A percentile compares a stretch with the other conserved stretches of the same genome.
phyloP scores from a whole-genome alignment of 2,888 invertebrate species.

The Odontothrips loti region DNA sequence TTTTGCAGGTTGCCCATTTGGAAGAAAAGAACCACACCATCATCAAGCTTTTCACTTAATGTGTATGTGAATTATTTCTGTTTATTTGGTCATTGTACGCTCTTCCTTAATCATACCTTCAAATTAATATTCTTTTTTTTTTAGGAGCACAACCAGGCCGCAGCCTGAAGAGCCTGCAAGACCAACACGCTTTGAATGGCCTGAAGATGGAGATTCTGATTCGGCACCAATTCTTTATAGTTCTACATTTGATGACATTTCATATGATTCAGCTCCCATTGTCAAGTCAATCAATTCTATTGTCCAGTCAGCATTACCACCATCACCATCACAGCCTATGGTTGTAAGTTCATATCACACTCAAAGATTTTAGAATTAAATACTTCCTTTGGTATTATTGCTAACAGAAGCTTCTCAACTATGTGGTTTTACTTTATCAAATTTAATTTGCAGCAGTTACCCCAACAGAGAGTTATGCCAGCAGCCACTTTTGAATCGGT shows the following conservation, averaged over 20 bases:
- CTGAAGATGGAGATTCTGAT: conserved; percentile 67
- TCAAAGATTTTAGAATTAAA: not conserved
- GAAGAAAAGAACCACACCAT: conserved; percentile 51
- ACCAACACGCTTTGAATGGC: conserved; percentile 64
- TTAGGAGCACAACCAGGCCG: not conserved
- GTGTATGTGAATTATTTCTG: conserved; percentile 24
- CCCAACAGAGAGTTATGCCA: not conserved
- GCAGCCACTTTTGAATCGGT: conserved; percentile 16
- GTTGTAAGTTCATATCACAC: not conserved
- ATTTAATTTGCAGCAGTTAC: not conserved
- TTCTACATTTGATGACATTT: conserved; percentile 63
- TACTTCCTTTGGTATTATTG: not conserved
- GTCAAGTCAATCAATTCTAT: conserved; percentile 53
- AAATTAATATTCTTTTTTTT: not conserved
- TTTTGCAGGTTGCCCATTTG: conserved; percentile 51
- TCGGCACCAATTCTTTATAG: conserved; percentile 31
- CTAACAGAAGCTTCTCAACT: not conserved
- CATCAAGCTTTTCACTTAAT: conserved; percentile 37
- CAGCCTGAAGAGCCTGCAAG: conserved; percentile 50
- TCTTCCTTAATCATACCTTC: too few species aligned
- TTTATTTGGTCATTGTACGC: too few species aligned
- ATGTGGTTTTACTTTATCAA: not conserved
- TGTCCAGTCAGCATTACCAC: conserved; percentile 7
- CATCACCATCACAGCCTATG: not conserved
- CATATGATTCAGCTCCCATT: conserved; percentile 66